Base-by-base conservation (phyloP, 2,888 invertebrate genomes). In the Abrostola tripartita region DNA sequence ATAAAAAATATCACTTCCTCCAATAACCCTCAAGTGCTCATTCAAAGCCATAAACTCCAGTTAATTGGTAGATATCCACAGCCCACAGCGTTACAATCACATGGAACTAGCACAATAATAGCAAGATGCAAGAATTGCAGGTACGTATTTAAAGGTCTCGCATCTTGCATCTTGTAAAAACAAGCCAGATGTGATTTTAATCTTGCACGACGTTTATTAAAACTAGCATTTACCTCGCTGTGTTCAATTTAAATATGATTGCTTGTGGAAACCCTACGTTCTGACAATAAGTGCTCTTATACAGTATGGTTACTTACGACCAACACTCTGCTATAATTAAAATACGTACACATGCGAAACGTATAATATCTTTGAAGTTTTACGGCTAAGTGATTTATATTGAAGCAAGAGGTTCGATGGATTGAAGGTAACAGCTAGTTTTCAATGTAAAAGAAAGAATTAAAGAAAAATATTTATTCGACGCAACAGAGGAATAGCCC, bases 41-140 rank as follows among this genome's bases (percentile, higher is more conserved):
- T 61, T 63, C 49, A 49, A 59, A 59, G 58, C 61, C 35, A 64
- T 71, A 67, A 61, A 71, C 40, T 40, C 53, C 41, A 53, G 37
- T 50, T 61, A 71, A 71, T 66, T 66, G 66, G 61, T 64, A 53
- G 54, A 52, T 64, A 67, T 64, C 61, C 40, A 61, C 24, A 52
- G 52, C 56, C 12, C 8, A 54, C 47, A 40, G 50, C 51, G 60
- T 60, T 47, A 58, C 50, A 60, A 63, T 61, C 55, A 47, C 40
- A 24, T 24, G 24, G 24, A 24, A 24, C 24, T 24, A 47, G 63
- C 57, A 49, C 24, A 58, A 62, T 63, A 63, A 60, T 62, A 41
- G 56, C 52, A 24, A 37, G n/a, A 24, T 41, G 56, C 52, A 24
- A 37, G n/a, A 24, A 52, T 52, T 11, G 12, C 37, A 38, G 36